Base-by-base conservation (phyloP, 2,888 invertebrate genomes). In the Amiota communis region DNA sequence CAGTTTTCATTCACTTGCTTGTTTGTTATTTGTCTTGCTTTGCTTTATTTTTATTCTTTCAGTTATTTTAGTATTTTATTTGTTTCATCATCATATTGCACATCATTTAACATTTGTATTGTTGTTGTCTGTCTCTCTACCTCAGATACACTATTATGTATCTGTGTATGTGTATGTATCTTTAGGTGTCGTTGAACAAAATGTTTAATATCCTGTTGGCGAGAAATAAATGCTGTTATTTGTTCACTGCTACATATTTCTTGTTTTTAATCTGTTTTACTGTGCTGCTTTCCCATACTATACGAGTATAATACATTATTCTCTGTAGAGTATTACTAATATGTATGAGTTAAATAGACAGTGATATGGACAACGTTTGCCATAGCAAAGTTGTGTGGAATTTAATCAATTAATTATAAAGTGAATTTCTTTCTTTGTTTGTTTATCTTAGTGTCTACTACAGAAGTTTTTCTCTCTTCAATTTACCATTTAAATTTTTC, bases 141-240 rank as follows among this genome's bases (percentile, higher is more conserved):
- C 53, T 2, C 23, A 23, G 23, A n/a, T 51, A 51, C n/a, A 51
- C n/a, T 51, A 4, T 20, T 10, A 17, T 59, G 20, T 10, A 67
- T 67, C 3, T 51, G 20, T 20, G 65, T 65, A 8, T 17, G 53
- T 61, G 48, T 70, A 9, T 48, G n/a, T 57, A 61, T 20, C 17
- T 57, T 13, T 63, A 70, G 61, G 70, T 70, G 70, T 70, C 70
- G 72, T 69, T 53, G 56, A 49, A 63, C 59, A 74, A 75, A 75
- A 74, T 75, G 68, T 77, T 79, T 79, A 79, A 79, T 79, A 79
- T 79, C 79, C 77, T 79, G 79, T 77, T 76, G 79, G 70, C 53
- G 74, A 72, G 67, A 23, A 17, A 67, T 73, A 76, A 76, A 72
- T 74, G 73, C 67, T 71, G 77, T 73, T 72, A 74, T 74, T 78